Percentiles rank a stretch among this genome's conserved stretches.
Conservation (phyloP, 2,113 vertebrate species). For the Pipra filicauda region DNA sequence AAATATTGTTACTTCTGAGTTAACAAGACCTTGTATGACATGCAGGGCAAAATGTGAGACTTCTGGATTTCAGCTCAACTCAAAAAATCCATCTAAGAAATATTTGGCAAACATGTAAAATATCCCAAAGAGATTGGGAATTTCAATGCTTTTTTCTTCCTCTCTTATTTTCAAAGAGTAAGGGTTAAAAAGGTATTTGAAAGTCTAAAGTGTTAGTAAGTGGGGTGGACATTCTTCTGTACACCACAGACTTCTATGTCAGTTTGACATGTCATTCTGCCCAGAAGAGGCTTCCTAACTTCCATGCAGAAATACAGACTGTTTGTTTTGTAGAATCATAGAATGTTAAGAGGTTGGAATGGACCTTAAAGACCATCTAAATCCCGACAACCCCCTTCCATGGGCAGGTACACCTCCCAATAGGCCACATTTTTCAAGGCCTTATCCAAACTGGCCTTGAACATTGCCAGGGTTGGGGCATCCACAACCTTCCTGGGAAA, state of each 20-base stretch:
- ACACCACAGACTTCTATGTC: not conserved
- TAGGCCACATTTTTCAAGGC: not conserved
- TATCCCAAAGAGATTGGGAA: not conserved
- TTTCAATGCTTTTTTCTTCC: not conserved
- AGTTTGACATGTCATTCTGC: not conserved
- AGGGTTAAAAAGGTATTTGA: not conserved
- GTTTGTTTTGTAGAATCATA: not conserved
- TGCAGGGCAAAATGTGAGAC: not conserved
- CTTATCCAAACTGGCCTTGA: not conserved
- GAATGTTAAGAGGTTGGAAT: not conserved
- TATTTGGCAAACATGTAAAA: not conserved
- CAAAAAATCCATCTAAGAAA: not conserved
- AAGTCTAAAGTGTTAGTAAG: not conserved
- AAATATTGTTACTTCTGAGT: not conserved
- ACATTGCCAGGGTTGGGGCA: accelerated
- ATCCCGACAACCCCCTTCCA: not conserved
- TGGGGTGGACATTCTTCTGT: not conserved
- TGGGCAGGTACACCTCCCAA: not conserved
- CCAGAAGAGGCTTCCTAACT: not conserved
- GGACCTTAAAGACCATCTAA: not conserved
- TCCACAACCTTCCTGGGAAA: not conserved
- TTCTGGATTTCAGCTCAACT: not conserved
- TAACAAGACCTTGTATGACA: not conserved
- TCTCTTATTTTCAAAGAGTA: not conserved
- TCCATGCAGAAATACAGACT: not conserved